Evolutionary conservation across 1,140 invertebrate genomes (phyloP), one percentile per base, ranked within the genome.

Genomic region (Solenopsis fugax): DNA sequence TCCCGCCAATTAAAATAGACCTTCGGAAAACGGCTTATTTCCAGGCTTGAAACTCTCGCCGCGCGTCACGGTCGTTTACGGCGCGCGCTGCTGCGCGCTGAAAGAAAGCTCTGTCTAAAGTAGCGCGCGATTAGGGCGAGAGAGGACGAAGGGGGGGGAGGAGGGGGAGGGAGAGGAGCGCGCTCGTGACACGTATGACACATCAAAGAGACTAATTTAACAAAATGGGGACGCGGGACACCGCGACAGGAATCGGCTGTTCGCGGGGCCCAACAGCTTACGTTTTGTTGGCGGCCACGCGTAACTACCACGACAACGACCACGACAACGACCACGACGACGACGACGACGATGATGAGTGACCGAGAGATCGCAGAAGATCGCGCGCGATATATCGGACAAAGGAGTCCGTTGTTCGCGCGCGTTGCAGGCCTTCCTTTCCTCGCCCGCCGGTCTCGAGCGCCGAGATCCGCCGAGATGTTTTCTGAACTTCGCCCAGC

Each of bases 141-240:
- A 58, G 84, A 34, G 10, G 2, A 21, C 12, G 21, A 71, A 9
- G 29, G n/a, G 45, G 18, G 2, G 13, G 2, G 41, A 3, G 71
- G 24, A 1, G 41, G 21, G 18, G 5, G 16, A 13, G 16, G 10
- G 16, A 24, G 12, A 54, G 18, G 71, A 6, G 37, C 3, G 76
- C 72, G 73, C 73, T 52, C 48, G 58, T 84, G 80, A 84, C 80
- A 84, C 80, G 80, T 75, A 84, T 73, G 69, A 73, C 80, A 84
- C 80, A 84, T 84, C 80, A 84, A 84, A 84, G 80, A 84, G 54
- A 84, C 80, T 73, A 84, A 84, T 75, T 84, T 84, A 84, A 84
- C 80, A 41, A 73, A 82, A 82, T 24, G 37, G 41, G 80, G 54
- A 58, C 21, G 67, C 21, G 48, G 21, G 56, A 45, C 29, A 58